phyloP scores from a whole-genome alignment of 2,888 invertebrate species.

The Alloplasta piceator region DNA sequence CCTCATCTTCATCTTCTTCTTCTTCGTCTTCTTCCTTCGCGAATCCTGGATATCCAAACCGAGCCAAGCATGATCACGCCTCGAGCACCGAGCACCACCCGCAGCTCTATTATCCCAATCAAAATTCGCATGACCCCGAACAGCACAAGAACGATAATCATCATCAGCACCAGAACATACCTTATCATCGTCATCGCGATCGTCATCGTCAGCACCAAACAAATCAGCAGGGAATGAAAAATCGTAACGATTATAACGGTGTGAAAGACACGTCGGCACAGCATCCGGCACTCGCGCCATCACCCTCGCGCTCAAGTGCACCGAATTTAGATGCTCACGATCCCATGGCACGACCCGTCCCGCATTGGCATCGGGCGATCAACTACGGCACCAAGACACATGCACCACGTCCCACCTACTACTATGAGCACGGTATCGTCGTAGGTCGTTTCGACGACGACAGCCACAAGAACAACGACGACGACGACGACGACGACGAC shows the following conservation, averaged over 20 bases:
- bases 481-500: slow-evolving; percentile 56
- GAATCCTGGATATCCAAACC: slow-evolving; percentile 44
- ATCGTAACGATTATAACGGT: slow-evolving; percentile 61
- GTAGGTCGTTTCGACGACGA: slow-evolving; percentile 85
- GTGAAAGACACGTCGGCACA: slow-evolving; percentile 46
- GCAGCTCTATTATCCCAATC: slow-evolving; percentile 77
- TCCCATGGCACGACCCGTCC: slow-evolving; percentile 68
- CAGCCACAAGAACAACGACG: slow-evolving; percentile 83
- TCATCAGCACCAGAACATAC: slow-evolving; percentile 73
- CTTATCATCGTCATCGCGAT: slow-evolving; percentile 70
- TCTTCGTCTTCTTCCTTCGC: slow-evolving; percentile 75
- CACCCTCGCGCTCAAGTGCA: slow-evolving; percentile 79
- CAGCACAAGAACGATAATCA: slow-evolving; percentile 70
- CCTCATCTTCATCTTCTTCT: slow-evolving; percentile 73
- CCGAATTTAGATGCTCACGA: slow-evolving; percentile 76
- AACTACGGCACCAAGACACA: slow-evolving; percentile 76
- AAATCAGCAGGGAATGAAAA: slow-evolving; percentile 11
- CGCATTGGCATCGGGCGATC: slow-evolving; percentile 76
- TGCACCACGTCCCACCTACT: slow-evolving; percentile 81
- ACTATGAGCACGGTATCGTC: slow-evolving; percentile 82
- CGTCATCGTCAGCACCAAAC: slow-evolving; percentile 58
- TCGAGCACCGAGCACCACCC: slow-evolving; percentile 76
- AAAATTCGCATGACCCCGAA: slow-evolving; percentile 77
- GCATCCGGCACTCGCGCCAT: slow-evolving; percentile 70
- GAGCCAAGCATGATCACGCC: slow-evolving; percentile 79